Conservation (phyloP, 1,140 invertebrate genomes). For the Sipha flava region DNA sequence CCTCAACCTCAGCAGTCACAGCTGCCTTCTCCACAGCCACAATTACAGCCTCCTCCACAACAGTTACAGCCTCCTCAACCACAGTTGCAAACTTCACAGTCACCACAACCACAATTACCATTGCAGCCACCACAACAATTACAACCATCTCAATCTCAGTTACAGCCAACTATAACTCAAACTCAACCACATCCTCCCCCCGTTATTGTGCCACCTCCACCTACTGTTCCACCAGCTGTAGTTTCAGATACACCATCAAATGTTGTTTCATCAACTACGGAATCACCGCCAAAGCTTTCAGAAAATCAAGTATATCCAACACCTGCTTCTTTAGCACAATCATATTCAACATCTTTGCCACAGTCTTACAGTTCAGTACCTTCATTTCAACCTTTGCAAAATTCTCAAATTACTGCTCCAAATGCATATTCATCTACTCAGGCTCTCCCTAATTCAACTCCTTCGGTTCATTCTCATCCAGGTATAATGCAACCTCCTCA, state of each 20-base stretch:
- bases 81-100: slow-evolving; percentile 8
- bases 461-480: slow-evolving; percentile 41
- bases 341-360: not conserved
- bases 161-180: not conserved
- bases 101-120: not conserved
- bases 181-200: not conserved
- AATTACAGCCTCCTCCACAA: not conserved
- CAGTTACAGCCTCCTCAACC: not conserved
- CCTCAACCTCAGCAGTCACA: slow-evolving; percentile 35
- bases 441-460: not conserved
- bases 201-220: not conserved
- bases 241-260: slow-evolving; percentile 19
- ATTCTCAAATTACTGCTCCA: not conserved
- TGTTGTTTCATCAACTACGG: slow-evolving; percentile 23
- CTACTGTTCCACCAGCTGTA: not conserved
- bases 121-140: not conserved
- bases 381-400: slow-evolving; percentile 1
- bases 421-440: slow-evolving; percentile 2
- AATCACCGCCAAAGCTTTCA: slow-evolving; percentile 25
- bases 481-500: slow-evolving; percentile 36
- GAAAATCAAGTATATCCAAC: not conserved
- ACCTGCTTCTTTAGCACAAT: not conserved
- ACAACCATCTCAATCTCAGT: not conserved
- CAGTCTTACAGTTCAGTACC: not conserved
- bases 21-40: slow-evolving; percentile 37